Conservation (phyloP, 2,888 invertebrate species). For the Euzophera pinguis region DNA sequence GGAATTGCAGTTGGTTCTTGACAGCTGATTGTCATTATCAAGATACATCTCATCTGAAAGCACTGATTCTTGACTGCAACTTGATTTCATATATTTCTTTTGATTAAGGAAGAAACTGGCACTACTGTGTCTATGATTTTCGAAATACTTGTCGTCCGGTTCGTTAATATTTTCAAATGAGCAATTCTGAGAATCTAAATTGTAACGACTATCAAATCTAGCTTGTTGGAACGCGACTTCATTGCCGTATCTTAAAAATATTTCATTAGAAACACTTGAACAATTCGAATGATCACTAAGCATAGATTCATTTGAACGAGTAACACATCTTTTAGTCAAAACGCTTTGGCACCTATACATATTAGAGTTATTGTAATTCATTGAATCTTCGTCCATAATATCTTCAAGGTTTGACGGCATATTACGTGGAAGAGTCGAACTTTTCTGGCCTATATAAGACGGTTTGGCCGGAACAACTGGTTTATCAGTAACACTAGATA, state of each 20-base stretch:
- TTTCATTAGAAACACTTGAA: conserved; percentile 74
- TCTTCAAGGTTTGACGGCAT: conserved; percentile 77
- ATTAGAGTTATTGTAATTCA: conserved; percentile 52
- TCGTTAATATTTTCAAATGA: conserved; percentile 69
- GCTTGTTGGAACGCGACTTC: conserved; percentile 74
- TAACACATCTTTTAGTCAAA: conserved; percentile 77
- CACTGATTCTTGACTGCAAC: conserved; percentile 88
- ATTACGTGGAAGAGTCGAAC: conserved; percentile 71
- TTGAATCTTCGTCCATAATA: conserved; percentile 70
- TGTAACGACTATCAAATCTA: conserved; percentile 66
- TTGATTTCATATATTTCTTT: conserved; percentile 80
- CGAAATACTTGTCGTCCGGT: conserved; percentile 63
- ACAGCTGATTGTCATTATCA: conserved; percentile 79
- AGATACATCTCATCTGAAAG: conserved; percentile 84
- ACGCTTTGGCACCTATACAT: conserved; percentile 75
- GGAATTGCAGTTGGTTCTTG: conserved; percentile 86
- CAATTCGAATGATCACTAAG: conserved; percentile 74
- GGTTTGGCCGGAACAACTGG: conserved; percentile 64
- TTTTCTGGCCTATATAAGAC: conserved; percentile 60
- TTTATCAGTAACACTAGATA: conserved; percentile 74
- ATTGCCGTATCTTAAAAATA: conserved; percentile 72
- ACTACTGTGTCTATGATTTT: conserved; percentile 83
- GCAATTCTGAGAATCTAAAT: conserved; percentile 71
- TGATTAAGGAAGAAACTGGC: conserved; percentile 90
- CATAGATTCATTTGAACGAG: conserved; percentile 79